Conservation (phyloP, 2,888 invertebrate genomes). For the Cheilosia vulpina region DNA sequence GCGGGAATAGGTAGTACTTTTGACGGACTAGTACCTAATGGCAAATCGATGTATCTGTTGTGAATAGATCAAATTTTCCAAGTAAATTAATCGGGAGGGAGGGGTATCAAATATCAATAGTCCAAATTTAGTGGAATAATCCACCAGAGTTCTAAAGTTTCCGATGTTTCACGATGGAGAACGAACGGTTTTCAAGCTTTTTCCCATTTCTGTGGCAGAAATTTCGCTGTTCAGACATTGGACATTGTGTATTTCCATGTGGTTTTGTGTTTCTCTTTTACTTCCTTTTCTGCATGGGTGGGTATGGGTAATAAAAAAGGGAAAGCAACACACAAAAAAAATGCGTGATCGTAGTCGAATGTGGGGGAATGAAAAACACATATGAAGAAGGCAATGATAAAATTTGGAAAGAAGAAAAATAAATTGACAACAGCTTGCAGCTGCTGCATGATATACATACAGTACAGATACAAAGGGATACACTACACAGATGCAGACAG, state of each 20-base stretch:
- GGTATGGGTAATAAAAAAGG: slow-evolving; percentile 6
- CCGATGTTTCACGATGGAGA: background rate
- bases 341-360: slow-evolving; percentile 12
- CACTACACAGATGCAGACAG: background rate
- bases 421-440: slow-evolving; percentile 1
- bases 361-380: background rate
- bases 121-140: background rate
- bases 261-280: slow-evolving; percentile 10
- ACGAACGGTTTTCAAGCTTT: background rate
- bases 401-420: background rate
- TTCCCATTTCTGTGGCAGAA: background rate
- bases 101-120: too few relatives aligned
- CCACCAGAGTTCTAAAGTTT: background rate
- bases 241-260: background rate
- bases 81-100: too few relatives aligned
- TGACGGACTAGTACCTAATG: too few relatives aligned
- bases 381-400: background rate
- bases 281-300: slow-evolving; percentile 1
- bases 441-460: background rate
- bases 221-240: too few relatives aligned
- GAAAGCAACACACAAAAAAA: background rate
- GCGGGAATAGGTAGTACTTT: too few relatives aligned
- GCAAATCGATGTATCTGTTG: too few relatives aligned
- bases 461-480: background rate
- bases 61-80: too few relatives aligned